Percentiles rank a stretch among this genome's conserved stretches.
Conservation (phyloP, 2,113 vertebrate species). For the Notarius lentiginosus region DNA sequence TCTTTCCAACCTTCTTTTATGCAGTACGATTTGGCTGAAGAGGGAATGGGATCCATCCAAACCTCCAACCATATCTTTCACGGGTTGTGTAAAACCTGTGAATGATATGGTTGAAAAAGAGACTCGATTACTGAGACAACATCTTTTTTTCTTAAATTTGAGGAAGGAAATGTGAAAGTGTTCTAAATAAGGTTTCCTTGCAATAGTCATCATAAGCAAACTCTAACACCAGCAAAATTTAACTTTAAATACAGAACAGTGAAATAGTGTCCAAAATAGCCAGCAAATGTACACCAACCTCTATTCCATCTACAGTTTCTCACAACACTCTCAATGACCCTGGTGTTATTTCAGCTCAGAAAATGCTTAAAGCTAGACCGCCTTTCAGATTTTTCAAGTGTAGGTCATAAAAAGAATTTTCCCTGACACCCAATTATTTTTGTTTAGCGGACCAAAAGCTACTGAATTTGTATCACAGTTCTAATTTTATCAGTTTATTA, state of each 20-base stretch:
- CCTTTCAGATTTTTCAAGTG: too few species aligned
- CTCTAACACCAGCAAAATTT: background rate
- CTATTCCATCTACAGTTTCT: background rate
- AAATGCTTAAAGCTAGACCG: too few species aligned
- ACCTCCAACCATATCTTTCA: background rate
- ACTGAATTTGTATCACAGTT: too few species aligned
- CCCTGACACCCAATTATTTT: too few species aligned
- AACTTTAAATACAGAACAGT: background rate
- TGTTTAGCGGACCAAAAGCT: too few species aligned
- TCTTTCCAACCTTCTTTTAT: conserved; percentile 1
- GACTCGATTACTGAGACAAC: background rate
- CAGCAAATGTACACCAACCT: background rate
- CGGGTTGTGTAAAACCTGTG: background rate
- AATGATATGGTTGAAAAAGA: background rate
- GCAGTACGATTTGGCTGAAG: background rate
- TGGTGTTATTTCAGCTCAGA: background rate
- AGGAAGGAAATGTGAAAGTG: background rate
- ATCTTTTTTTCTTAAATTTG: background rate
- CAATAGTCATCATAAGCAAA: conserved; percentile 11
- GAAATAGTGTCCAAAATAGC: background rate
- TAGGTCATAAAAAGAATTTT: too few species aligned
- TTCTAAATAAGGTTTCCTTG: background rate
- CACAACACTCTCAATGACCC: background rate
- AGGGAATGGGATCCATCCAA: background rate
- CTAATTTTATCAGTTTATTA: too few species aligned